Evolutionary conservation across 2,797 vertebrate genomes (phyloP), one percentile per base, ranked within the genome.

Genomic region (Cynodonichthys magdalenae): DNA sequence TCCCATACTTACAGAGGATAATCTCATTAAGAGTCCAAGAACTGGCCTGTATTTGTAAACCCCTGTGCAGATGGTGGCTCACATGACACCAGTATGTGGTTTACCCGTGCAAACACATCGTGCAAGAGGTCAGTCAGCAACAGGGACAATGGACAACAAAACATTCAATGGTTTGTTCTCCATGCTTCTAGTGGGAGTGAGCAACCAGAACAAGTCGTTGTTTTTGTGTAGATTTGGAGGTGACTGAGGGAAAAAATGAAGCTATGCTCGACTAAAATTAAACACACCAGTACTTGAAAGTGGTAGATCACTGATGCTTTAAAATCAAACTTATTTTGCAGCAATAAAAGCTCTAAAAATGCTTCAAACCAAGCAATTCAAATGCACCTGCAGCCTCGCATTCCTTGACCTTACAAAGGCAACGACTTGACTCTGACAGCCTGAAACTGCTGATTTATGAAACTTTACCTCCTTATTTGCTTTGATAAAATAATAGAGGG

Each of bases 1-100:
- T 86, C 71, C 71, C 51, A 89, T 92, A 85, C 91, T 94, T 92
- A 90, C 91, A 89, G 52, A 85, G 84, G 79, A 82, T 93, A 93
- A 95, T 93, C 93, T 87, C 87, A 88, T 93, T 94, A 92, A 49
- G 69, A 80, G 72, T 81, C 71, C 71, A 59, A 53, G 76, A 60
- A 75, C 54, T 66, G 63, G 83, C 72, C 69, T 65, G 79, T 63
- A 79, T 85, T 86, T 88, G 76, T 87, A 86, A 86, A 83, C 74
- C 18, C 67, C 68, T 71, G 75, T 86, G 82, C 91, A 93, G 91
- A 92, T 89, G 90, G 92, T 77, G 49, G 61, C 79, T 92, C 92
- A 91, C 86, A 83, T 91, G 92, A 92, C 84, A 84, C 61, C 63
- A 50, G 64, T 36, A 29, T 53, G 49, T 69, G 8, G 63, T 80